A percentile compares a stretch with the other conserved stretches of the same genome.
phyloP scores from a whole-genome alignment of 1,140 invertebrate species.

The Wasmannia auropunctata region DNA sequence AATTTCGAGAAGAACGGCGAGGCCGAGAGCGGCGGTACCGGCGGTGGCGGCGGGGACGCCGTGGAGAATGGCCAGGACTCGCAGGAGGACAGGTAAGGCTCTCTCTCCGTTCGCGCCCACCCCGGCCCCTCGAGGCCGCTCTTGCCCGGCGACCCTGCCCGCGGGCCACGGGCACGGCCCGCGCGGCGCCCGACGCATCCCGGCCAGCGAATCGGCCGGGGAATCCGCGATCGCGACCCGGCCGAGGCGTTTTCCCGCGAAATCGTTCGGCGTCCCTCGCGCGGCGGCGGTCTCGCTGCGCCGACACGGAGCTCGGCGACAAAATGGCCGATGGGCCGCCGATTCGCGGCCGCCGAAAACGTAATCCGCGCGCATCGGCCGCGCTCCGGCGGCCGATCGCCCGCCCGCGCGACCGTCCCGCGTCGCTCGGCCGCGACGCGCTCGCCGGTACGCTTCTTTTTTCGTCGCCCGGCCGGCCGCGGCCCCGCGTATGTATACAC shows the following conservation, averaged over 20 bases:
- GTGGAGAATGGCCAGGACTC: constrained; percentile 83
- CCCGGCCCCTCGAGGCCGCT: too few species aligned
- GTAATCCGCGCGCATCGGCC: constrained; percentile 74
- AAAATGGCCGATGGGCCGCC: constrained; percentile 74
- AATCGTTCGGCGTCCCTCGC: constrained; percentile 33
- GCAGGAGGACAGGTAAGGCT: constrained; percentile 83
- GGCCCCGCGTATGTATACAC: constrained; percentile 67
- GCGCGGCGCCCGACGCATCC: too few species aligned
- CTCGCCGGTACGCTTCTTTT: not conserved
- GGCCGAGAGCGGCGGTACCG: constrained; percentile 77
- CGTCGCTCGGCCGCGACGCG: not conserved
- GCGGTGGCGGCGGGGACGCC: constrained; percentile 76
- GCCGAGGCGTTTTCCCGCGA: constrained; percentile 39
- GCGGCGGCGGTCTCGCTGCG: constrained; percentile 41
- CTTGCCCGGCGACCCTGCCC: too few species aligned
- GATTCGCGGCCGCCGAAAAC: constrained; percentile 34
- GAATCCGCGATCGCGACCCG: not conserved
- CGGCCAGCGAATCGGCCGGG: too few species aligned
- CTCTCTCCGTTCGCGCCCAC: too few species aligned
- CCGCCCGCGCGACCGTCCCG: not conserved
- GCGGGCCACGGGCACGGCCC: too few species aligned
- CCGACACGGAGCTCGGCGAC: constrained; percentile 44
- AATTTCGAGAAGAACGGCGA: constrained; percentile 84
- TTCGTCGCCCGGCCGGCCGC: constrained; percentile 63
- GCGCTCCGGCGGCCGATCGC: constrained; percentile 24